Base-by-base conservation (phyloP, 92 coral and sea anemone species). In the Epizoanthus fatuus region DNA sequence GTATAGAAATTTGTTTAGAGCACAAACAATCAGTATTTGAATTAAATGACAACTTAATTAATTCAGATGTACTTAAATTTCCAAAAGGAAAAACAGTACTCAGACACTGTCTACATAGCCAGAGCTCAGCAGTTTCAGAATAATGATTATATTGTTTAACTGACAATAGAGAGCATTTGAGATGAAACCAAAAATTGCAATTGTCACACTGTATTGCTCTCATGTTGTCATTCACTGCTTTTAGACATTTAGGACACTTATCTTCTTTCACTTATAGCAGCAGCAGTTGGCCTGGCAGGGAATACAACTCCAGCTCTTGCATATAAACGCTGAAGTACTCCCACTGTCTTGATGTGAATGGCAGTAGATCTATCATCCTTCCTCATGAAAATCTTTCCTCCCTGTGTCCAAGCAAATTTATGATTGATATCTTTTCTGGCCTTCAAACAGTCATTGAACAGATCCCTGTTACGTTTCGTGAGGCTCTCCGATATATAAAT, bases 401-500 rank as follows among this genome's bases (percentile, higher is more conserved):
- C 56, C 32, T 84, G 72, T 54, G 90, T 87, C 91, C 88, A 87
- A 29, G 63, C 63, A 53, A 64, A 83, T 77, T 75, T 84, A 69
- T 55, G 51, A 67, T 84, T 76, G 56, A 74, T 62, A 62, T 88
- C 84, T 72, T 84, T 73, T 69, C 71, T 88, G 40, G 74, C 82
- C 56, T 84, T 74, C 32, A 88, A 63, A 68, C 85, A 84, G 51
- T 64, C 63, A 10, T 78, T 68, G 55, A 84, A 78, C 37, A 84
- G 80, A 47, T 47, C 55, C 52, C 62, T 29, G 63, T 83, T 83
- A 60, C 47, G 57, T 39, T 66, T 16, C 8, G 84, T 84, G 29
- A 89, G 85, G 67, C 92, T 88, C 67, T 88, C 89, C 19, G 89
- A 72, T 52, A 88, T 88, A 69, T 65, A 88, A 51, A 88, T 83